Base-by-base conservation (phyloP, 1,140 invertebrate species). In the Campoletis sonorensis region DNA sequence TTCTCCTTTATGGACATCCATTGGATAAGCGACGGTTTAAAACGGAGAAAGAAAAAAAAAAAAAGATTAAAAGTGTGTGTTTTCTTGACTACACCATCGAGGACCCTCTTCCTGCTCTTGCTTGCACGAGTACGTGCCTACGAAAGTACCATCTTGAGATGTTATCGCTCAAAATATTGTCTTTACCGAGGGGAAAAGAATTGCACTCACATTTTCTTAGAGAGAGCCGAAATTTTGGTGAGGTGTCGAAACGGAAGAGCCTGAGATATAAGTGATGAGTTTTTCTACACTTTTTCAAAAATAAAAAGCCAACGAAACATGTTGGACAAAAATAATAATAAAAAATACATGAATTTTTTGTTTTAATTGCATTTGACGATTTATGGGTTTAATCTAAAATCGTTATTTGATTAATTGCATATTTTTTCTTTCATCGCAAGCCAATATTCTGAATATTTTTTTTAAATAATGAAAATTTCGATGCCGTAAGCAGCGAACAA, bases 151-250 rank as follows among this genome's bases (percentile, higher is more conserved):
- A 10, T 71, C 72, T 82, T 77, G 79, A 85, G 86, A 87, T 88
- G 87, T 88, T 88, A 85, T 88, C 87, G 86, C 80, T 82, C 85
- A 85, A 88, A 88, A 88, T 88, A 88, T 88, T 88, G 84, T 87
- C 86, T 86, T 83, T 84, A 16, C 51, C 15, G 73, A 18, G 54
- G 37, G 54, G 73, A n/a, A 73, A 73, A 23, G 27, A 73, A 73
- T 54, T 21, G 51, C 51, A 54, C 71, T 64, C 61, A 4, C 4
- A n/a, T 54, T 23, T 64, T 10, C 61, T 64, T 13, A 64, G 26
- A 27, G 49, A 18, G 45, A 11, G 37, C 49, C 27, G 23, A 45
- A 51, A 73, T 54, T 73, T 73, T n/a, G 49, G 45, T 16, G 45
- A 49, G 21, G 37, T 73, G 21, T 26, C 71, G 37, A 45, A 73